Conservation (phyloP, 2,113 vertebrate genomes). For the human region GRCh38 chr20:51130001-51130500, state of each 20-base stretch:
- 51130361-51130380: neutral
- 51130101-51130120: conserved; percentile 30
- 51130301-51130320: neutral
- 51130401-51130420: neutral
- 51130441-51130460: neutral
- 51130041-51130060: neutral
- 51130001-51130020: neutral
- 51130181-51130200: neutral
- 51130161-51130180: neutral
- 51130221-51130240: neutral
- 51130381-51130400: neutral
- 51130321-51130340: neutral
- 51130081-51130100: neutral
- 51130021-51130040: neutral
- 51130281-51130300: neutral
- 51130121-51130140: conserved; percentile 20
- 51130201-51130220: neutral
- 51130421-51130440: neutral
- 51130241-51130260: neutral
- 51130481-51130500: neutral
- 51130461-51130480: too few species aligned
- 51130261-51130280: neutral
- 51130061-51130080: conserved; percentile 12
- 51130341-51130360: accelerated
- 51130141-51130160: conserved; percentile 18